Evolutionary conservation across 2,797 vertebrate genomes (phyloP), one percentile per base, ranked within the genome.

Genomic region (Novumbra hubbsi): DNA sequence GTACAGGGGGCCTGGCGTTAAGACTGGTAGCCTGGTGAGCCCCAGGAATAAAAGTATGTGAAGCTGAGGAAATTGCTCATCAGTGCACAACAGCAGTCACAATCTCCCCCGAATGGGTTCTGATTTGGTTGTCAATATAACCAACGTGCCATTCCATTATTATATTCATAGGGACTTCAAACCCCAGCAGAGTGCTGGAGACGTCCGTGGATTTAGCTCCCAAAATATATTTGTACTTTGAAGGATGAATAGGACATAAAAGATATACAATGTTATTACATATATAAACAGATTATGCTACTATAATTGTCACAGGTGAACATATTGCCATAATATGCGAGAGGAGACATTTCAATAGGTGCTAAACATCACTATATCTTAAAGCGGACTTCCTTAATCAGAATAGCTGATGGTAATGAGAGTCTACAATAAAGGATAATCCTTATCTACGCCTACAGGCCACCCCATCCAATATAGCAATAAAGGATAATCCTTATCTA

Each of bases 31-130:
- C 24, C 16, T 38, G 28, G 71, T 28, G 71, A 48, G 38, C 16
- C 24, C 60, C 62, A 32, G 63, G 19, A 65, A 64, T 32, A 28
- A 55, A 34, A 55, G 28, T 41, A 45, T 55, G 48, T 34, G 64
- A 52, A 19, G 30, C 50, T 50, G 64, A 38, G 28, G 34, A 68
- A 74, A 68, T 57, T 41, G 49, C 73, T 74, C 49, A 74, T 74
- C 30, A 66, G 28, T 27, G 15, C 50, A 24, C 65, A 45, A 7
- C 60, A 41, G 60, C 27, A 24, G 15, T 34, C 49, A 12, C 70
- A 21, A 57, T 57, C 30, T 55, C 49, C 49, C 19, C 38, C 48
- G 32, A 65, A 50, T 73, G 55, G 60, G 62, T 19, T 21, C 71
- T 73, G 71, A 65, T 73, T 45, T 49, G 63, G n/a, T 19, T 24